Base-by-base conservation (phyloP, 2,797 vertebrate species). In the Pampus argenteus region DNA sequence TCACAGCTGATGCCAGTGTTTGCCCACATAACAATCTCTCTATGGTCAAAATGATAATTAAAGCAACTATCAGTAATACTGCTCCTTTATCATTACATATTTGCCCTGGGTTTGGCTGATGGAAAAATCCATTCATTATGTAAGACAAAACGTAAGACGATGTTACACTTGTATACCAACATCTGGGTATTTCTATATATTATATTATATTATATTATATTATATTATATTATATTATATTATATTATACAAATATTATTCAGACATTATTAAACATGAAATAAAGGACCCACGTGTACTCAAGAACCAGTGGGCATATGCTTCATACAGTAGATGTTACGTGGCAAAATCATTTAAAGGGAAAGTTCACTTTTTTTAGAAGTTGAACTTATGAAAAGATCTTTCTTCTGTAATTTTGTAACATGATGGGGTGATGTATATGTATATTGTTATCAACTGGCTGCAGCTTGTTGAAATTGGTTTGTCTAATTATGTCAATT, bases 1-100 rank as follows among this genome's bases (percentile, higher is more conserved):
- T 70, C 61, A 73, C 42, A 62, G 61, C 65, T 78, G 86, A 83
- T 79, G 45, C 28, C 58, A 74, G 40, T 3, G 8, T 71, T 83
- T 79, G 22, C 47, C 68, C 71, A 79, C 48, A 68, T 59, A 48
- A 72, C 55, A 55, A 60, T 74, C 31, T 52, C 50, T 23, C 29
- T 57, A 20, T 14, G 38, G 52, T 61, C 48, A 48, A 69, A 70
- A 74, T 58, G 36, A 63, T 77, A 56, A 77, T 81, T 63, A 57
- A 9, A 61, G 48, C 66, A 66, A 50, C 70, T 26, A 10, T 26
- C 58, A 73, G 23, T 28, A 48, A 60, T 58, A 40, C 18, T 49
- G 2, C 22, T 25, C 13, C 51, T 78, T 76, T 65, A 71, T 78
- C 63, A 45, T 56, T 55, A 22, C 17, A 50, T 45, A 50, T 22